Percentiles rank a stretch among this genome's conserved stretches.
phyloP scores from a whole-genome alignment of 2,888 invertebrate genomes.

The Epinotia brunnichana region DNA sequence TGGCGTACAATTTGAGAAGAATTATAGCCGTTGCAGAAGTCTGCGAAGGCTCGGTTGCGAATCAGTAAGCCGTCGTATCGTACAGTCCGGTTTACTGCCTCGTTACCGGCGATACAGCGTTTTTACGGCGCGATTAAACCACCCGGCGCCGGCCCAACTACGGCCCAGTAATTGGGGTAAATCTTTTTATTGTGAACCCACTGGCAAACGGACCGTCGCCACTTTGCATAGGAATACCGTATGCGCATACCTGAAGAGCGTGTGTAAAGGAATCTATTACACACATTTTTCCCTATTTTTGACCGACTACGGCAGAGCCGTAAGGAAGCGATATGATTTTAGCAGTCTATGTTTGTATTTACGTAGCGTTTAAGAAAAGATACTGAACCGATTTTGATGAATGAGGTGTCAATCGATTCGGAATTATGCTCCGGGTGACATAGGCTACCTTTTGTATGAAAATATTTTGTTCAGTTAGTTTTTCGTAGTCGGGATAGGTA shows the following conservation, averaged over 20 bases:
- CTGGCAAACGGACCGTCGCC: conserved; percentile 51
- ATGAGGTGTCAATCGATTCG: too few relatives aligned
- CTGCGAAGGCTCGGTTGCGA: conserved; percentile 35
- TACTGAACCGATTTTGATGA: too few relatives aligned
- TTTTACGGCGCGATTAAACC: conserved; percentile 79
- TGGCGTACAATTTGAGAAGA: conserved; percentile 34
- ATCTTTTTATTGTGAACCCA: conserved; percentile 69
- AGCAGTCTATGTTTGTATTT: too few relatives aligned
- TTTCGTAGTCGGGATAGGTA: too few relatives aligned
- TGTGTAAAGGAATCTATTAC: conserved; percentile 15
- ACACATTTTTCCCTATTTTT: background rate
- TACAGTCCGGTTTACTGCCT: conserved; percentile 64
- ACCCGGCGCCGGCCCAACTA: conserved; percentile 64
- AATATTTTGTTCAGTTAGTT: too few relatives aligned
- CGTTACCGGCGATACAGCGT: conserved; percentile 73
- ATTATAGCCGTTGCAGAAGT: conserved; percentile 39
- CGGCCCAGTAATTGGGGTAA: conserved; percentile 74
- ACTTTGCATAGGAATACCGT: conserved; percentile 44
- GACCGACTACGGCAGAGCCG: too few relatives aligned
- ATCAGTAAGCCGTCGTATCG: conserved; percentile 43
- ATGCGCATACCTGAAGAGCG: conserved; percentile 29
- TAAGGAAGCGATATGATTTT: too few relatives aligned
- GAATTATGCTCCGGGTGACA: too few relatives aligned
- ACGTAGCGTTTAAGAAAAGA: too few relatives aligned
- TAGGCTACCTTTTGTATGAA: too few relatives aligned